Base-by-base conservation (phyloP, 2,888 invertebrate species). In the Oscheius sp. region DNA sequence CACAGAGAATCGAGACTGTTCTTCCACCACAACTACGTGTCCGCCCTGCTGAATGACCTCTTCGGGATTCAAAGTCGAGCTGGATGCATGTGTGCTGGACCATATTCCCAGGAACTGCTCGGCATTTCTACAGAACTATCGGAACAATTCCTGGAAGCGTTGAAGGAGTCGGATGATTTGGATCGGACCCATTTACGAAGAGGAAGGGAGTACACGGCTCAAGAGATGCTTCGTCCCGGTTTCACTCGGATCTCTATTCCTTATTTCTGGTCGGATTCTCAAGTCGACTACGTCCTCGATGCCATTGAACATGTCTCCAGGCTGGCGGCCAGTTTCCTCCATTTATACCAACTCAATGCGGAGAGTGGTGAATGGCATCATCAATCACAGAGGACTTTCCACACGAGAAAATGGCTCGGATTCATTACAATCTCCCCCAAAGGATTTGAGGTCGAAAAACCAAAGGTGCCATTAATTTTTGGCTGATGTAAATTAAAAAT, bases 361-460 rank as follows among this genome's bases (percentile, higher is more conserved):
- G 93, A 94, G 88, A 94, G 94, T 0, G 95, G 94, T 0, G 94
- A 95, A 89, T 95, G 95, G 95, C 92, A 93, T 76, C 95, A 95
- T 87, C 93, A 93, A 85, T 92, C 93, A 0, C 93, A 94, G 88
- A 79, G 91, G 89, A 89, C 93, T 5, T 92, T 93, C 79, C 93
- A 93, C 87, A 94, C 95, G 84, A 92, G 94, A 61, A 94, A 93
- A 89, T 95, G 94, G 92, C 90, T 95, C 72, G 92, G 93, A 74
- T 92, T 93, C 9, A 92, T 95, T 61, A 91, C 93, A 72, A 94
- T 93, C 88, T 91, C 91, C 27, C 92, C 93, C 80, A 94, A 94
- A 0, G 92, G 92, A 87, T 93, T 95, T 92, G 91, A 91, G 25
- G 73, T 73, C 16, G 69, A 74, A 93, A 23, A 35, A 21, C 13